Base-by-base conservation (phyloP, 2,797 vertebrate species). In the Scleropages formosus region DNA sequence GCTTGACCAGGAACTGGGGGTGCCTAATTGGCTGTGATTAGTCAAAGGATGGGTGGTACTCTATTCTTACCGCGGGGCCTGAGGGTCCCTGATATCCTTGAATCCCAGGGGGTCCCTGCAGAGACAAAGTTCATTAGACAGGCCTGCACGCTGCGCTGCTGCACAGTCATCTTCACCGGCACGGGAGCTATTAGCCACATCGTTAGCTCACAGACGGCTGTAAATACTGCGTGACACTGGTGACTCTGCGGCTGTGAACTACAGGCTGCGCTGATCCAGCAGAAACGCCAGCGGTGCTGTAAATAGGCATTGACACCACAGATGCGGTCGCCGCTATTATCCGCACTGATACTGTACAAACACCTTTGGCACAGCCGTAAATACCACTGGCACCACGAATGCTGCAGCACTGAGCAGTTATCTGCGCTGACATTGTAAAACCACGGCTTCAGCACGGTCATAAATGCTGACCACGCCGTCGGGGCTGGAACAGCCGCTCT, bases 61-160 rank as follows among this genome's bases (percentile, higher is more conserved):
- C 61, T 74, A 3, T 72, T 92, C 95, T 91, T 87, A 98, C 97
- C 82, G 75, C 79, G 61, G 91, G 78, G 1, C 96, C 97, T 18
- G 85, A 26, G 13, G 91, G 88, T 53, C 97, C 97, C 13, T 93
- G 93, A 78, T 92, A 91, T 10, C 96, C 96, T 0, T 94, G 90
- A 68, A 78, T 81, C 39, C 97, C 97, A 0, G 96, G 90, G 60
- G 95, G 88, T 11, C 97, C 96, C 97, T 99, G 83, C n/a, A 80
- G 61, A 86, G 58, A 65, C 13, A 75, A 77, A 80, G 12, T 49
- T 24, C 74, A 58, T 63, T 16, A 59, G 66, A 22, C n/a, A 24
- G 68, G 51, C 12, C 15, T 22, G 22, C 13, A 7, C 7, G 24
- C 22, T 22, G 18, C 12, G 22, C 22, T 24, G 20, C 11, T 15